A percentile compares a stretch with the other conserved stretches of the same genome.
phyloP scores from a whole-genome alignment of 92 coral and sea anemone species.

The Bergia sp. region DNA sequence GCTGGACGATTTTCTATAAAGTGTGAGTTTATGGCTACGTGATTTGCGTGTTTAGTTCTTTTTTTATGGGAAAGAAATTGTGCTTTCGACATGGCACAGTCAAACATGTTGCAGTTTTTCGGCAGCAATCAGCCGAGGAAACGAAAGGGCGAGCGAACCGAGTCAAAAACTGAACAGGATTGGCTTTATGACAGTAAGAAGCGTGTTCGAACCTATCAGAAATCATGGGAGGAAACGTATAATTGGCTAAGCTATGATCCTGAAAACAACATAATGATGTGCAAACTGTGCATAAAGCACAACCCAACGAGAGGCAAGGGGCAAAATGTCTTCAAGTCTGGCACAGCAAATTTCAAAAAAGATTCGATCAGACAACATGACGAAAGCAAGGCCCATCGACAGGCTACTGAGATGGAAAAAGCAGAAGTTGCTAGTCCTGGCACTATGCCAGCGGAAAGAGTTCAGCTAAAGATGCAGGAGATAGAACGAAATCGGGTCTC shows the following conservation, averaged over 20 bases:
- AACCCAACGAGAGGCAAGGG: slow-evolving; percentile 18
- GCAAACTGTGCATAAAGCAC: slow-evolving; percentile 46
- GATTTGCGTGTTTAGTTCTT: not conserved
- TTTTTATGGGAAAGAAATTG: not conserved
- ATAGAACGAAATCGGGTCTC: too few species aligned
- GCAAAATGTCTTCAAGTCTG: slow-evolving; percentile 23
- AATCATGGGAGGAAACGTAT: too few species aligned
- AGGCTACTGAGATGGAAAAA: too few species aligned
- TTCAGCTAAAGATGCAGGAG: too few species aligned
- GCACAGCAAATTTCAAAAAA: not conserved
- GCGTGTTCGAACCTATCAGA: too few species aligned
- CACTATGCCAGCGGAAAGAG: too few species aligned
- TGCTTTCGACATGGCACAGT: slow-evolving; percentile 24
- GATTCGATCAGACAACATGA: too few species aligned
- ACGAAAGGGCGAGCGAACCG: slow-evolving; percentile 15
- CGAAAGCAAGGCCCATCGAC: too few species aligned
- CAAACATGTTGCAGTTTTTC: slow-evolving; percentile 19
- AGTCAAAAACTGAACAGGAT: slow-evolving; percentile 28
- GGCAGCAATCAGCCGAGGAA: slow-evolving; percentile 23
- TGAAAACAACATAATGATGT: slow-evolving; percentile 13
- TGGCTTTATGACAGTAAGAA: too few species aligned
- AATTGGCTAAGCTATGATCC: too few species aligned
- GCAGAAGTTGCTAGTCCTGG: too few species aligned
- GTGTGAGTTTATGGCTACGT: not conserved
- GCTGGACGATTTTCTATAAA: slow-evolving; percentile 10